Percentiles rank a stretch among this genome's conserved stretches.
Conservation (phyloP, 1,140 invertebrate genomes). For the Propsilocerus akamusi region DNA sequence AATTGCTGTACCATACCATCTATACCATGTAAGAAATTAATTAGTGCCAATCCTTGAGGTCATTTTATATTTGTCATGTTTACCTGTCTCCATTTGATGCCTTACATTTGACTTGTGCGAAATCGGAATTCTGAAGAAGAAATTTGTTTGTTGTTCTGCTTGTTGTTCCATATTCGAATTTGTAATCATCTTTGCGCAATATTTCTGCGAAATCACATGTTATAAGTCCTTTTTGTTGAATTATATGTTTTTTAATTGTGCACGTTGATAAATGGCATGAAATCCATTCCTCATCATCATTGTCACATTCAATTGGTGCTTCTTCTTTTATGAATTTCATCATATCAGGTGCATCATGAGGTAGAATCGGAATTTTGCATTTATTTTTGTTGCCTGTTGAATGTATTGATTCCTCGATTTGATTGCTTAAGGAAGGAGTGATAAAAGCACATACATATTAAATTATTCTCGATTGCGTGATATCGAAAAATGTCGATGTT, state of each 20-base stretch:
- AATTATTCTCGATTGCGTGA: no score
- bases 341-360: conserved; percentile 43
- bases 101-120: conserved; percentile 37
- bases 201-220: conserved; percentile 39
- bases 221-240: conserved; percentile 27
- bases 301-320: conserved; percentile 34
- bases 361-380: conserved; percentile 43
- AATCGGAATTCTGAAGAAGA: conserved; percentile 40
- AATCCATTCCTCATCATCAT: conserved; percentile 35
- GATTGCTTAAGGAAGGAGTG: conserved; percentile 12
- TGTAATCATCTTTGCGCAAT: conserved; percentile 35
- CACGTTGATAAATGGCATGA: conserved; percentile 31
- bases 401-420: conserved; percentile 24
- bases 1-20: conserved; percentile 20
- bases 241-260: conserved; percentile 28
- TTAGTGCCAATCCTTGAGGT: background rate
- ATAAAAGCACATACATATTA: conserved; percentile 6
- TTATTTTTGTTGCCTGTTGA: conserved; percentile 21
- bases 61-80: conserved; percentile 11
- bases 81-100: conserved; percentile 29
- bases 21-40: background rate
- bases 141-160: conserved; percentile 34
- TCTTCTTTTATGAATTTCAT: conserved; percentile 42
- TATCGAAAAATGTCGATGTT: conserved; percentile 4
- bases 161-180: conserved; percentile 26